Percentiles rank a stretch among this genome's conserved stretches.
Evolutionary conservation across 2,888 invertebrate species (phyloP).

Genomic region (Sesia apiformis): DNA sequence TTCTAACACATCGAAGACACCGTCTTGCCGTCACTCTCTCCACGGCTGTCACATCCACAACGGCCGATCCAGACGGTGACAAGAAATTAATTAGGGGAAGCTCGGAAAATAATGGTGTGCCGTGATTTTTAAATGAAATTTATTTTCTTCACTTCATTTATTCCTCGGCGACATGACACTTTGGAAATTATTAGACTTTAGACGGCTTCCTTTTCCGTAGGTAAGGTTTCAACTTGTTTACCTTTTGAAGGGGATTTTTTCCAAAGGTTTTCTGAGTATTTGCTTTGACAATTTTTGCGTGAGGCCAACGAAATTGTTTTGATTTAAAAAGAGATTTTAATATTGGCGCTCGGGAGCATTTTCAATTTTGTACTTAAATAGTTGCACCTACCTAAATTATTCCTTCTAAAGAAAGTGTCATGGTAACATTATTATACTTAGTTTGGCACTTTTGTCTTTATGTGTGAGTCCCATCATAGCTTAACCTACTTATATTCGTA

Average conservation of each 20-base stretch:
- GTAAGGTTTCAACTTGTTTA: conserved; percentile 50
- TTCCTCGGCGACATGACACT: conserved; percentile 68
- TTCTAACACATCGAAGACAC: conserved; percentile 11
- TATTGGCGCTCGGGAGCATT: conserved; percentile 6
- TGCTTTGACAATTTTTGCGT: conserved; percentile 8
- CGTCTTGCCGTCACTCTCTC: conserved; percentile 28
- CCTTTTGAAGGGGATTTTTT: conserved; percentile 23
- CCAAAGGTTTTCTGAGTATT: conserved; percentile 3
- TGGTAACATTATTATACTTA: too few relatives aligned
- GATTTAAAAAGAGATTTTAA: neutral
- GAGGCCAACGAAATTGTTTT: neutral
- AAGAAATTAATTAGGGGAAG: conserved; percentile 73
- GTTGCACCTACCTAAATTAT: too few relatives aligned
- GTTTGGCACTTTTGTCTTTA: too few relatives aligned
- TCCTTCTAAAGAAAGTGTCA: too few relatives aligned
- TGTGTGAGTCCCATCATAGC: too few relatives aligned
- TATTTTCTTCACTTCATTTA: conserved; percentile 72
- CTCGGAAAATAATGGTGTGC: conserved; percentile 67
- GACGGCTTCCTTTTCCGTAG: conserved; percentile 40
- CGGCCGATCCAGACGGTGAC: conserved; percentile 68
- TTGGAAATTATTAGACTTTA: conserved; percentile 67
- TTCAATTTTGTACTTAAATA: conserved; percentile 10
- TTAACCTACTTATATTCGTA: too few relatives aligned
- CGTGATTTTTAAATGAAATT: conserved; percentile 74
- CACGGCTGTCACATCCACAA: conserved; percentile 60